A percentile compares a stretch with the other conserved stretches of the same genome.
Conservation (phyloP, 2,888 invertebrate genomes). For the Dynastes maya region DNA sequence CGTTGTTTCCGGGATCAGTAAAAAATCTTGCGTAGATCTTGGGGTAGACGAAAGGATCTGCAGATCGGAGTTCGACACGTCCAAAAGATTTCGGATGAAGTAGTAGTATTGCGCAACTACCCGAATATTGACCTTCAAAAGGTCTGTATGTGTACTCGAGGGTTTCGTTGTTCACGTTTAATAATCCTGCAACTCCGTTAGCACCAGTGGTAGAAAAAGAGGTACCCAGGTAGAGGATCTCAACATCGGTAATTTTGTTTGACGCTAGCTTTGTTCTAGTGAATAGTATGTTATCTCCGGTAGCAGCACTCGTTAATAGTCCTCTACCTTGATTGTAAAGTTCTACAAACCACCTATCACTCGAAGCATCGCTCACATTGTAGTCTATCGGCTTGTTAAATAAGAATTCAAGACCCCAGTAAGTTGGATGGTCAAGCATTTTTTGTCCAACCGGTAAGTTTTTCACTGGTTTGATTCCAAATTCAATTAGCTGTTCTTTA, state of each 20-base stretch:
- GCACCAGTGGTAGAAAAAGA: too few species aligned
- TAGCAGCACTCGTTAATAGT: neutral
- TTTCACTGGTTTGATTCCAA: slow-evolving; percentile 73
- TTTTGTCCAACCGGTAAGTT: slow-evolving; percentile 79
- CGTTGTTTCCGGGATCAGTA: slow-evolving; percentile 70
- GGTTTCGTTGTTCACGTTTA: neutral
- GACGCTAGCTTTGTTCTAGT: neutral
- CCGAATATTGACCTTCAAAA: slow-evolving; percentile 70
- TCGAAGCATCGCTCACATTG: too few species aligned
- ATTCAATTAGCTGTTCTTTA: slow-evolving; percentile 72
- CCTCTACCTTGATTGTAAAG: neutral
- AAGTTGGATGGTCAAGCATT: slow-evolving; percentile 80
- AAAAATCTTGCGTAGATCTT: slow-evolving; percentile 85
- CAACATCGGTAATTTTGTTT: neutral
- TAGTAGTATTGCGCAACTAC: slow-evolving; percentile 78
- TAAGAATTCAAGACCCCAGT: slow-evolving; percentile 76
- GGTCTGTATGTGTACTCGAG: slow-evolving; percentile 62
- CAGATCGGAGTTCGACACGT: slow-evolving; percentile 77
- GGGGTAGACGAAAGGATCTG: slow-evolving; percentile 81
- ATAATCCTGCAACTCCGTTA: neutral
- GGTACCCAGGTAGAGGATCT: neutral
- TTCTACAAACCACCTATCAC: neutral
- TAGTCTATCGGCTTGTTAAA: slow-evolving; percentile 62
- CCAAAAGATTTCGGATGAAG: slow-evolving; percentile 83
- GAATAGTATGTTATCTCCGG: neutral